Evolutionary conservation across 2,113 vertebrate species (phyloP).

Genomic region (Prinia subflava): DNA sequence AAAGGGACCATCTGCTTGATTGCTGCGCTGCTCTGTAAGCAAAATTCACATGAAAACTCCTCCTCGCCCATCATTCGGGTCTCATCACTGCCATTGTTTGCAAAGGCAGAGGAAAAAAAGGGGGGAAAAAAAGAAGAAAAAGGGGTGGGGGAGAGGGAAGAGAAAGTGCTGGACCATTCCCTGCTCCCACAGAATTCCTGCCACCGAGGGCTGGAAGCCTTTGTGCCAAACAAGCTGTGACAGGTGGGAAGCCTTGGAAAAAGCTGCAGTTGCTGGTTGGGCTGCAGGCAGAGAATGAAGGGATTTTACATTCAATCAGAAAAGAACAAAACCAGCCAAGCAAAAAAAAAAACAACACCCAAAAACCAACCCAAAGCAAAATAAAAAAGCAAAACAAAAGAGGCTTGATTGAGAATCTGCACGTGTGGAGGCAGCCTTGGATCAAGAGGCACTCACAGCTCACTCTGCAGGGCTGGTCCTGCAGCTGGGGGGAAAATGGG

Average conservation of each 20-base stretch:
- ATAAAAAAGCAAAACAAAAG: constrained; percentile 57
- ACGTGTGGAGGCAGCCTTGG: background rate
- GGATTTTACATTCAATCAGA: constrained; percentile 28
- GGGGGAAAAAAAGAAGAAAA: accelerated
- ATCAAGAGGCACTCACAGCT: background rate
- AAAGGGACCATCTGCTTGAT: constrained; percentile 58
- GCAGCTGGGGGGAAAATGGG: background rate
- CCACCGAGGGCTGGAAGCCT: background rate
- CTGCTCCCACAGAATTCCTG: background rate
- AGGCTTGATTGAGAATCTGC: constrained; percentile 58
- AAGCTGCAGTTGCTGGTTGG: constrained; percentile 51
- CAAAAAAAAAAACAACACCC: background rate
- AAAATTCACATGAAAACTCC: constrained; percentile 21
- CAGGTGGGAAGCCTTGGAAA: constrained; percentile 61
- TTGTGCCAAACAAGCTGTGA: constrained; percentile 64
- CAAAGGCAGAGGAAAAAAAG: background rate
- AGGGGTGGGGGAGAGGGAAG: background rate
- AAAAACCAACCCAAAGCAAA: background rate
- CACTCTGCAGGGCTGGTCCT: background rate
- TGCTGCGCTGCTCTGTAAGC: constrained; percentile 47
- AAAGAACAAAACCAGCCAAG: constrained; percentile 29
- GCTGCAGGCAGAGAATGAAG: constrained; percentile 54
- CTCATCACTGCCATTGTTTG: constrained; percentile 62
- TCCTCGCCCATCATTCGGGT: constrained; percentile 14
- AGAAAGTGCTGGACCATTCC: background rate